These are phyloP conservation scores for Hydractinia symbiolongicarpus DNA, from an alignment of 30 jellyfish, hydroid and myxozoan species.

Conservation along the genomic window DNA sequence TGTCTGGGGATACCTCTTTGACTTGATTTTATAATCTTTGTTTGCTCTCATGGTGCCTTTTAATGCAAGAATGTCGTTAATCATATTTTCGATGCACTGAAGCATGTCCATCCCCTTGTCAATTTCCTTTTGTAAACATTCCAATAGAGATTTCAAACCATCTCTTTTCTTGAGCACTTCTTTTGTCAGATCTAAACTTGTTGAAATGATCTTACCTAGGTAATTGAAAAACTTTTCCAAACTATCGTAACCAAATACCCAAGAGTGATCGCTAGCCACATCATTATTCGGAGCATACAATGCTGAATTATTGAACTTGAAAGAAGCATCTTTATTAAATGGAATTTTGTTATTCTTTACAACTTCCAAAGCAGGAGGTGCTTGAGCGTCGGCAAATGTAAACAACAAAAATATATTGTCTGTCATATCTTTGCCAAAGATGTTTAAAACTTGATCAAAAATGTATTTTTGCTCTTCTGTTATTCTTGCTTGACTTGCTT, in stretches of 20 bases:
- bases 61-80: background rate
- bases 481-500: slow-evolving; percentile 15
- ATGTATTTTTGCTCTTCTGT: slow-evolving; percentile 10
- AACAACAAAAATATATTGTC: slow-evolving; percentile 1
- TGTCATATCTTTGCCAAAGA: slow-evolving; percentile 6
- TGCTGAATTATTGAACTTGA: slow-evolving; percentile 5
- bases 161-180: slow-evolving; percentile 3
- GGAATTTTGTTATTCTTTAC: slow-evolving; percentile 1
- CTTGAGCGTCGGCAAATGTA: slow-evolving; percentile 7
- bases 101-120: slow-evolving; percentile 17
- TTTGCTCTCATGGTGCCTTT: slow-evolving; percentile 13
- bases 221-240: background rate
- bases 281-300: background rate
- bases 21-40: background rate
- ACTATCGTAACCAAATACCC: slow-evolving; percentile 6
- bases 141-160: background rate
- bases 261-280: background rate
- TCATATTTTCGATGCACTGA: background rate
- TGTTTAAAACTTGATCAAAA: background rate
- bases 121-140: background rate
- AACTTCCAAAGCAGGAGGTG: slow-evolving; percentile 10
- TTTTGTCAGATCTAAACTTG: background rate
- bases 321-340: background rate
- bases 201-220: background rate
- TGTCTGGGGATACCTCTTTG: background rate